A percentile compares a stretch with the other conserved stretches of the same genome.
These are phyloP conservation scores for Scaptomyza parva DNA, from an alignment of 2,888 invertebrate species.

Conservation along the genomic window DNA sequence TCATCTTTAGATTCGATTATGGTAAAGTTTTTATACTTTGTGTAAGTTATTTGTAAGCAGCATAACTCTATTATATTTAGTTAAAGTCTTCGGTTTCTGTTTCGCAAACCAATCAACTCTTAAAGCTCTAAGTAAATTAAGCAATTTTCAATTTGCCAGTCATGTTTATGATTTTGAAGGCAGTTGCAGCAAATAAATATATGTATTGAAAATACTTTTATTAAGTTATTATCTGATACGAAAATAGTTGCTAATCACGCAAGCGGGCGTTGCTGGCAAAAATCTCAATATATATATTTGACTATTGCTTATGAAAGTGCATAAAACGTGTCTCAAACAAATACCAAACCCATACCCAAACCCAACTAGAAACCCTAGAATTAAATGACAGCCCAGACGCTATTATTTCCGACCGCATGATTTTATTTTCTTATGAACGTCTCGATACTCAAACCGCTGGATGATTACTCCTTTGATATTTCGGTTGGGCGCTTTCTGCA, in stretches of 20 bases:
- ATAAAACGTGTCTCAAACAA: conserved; percentile 51
- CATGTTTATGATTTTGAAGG: conserved; percentile 49
- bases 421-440: conserved; percentile 63
- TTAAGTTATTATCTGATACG: conserved; percentile 66
- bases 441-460: conserved; percentile 9
- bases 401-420: conserved; percentile 81
- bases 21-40: too few species aligned
- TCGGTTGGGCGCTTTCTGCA: conserved; percentile 65
- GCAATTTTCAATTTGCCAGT: conserved; percentile 41
- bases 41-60: too few species aligned
- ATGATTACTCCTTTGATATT: conserved; percentile 72
- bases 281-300: conserved; percentile 53
- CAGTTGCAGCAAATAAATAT: conserved; percentile 49
- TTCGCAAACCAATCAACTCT: neutral
- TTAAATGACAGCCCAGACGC: conserved; percentile 71
- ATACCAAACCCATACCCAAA: conserved; percentile 23
- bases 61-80: too few species aligned
- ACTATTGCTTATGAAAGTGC: conserved; percentile 61
- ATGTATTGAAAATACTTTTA: conserved; percentile 44
- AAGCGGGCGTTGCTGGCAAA: conserved; percentile 41
- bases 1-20: too few species aligned
- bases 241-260: conserved; percentile 75
- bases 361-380: conserved; percentile 31
- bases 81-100: neutral
- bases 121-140: conserved; percentile 2